Conservation (phyloP, 2,888 invertebrate genomes). For the Diadromus collaris region DNA sequence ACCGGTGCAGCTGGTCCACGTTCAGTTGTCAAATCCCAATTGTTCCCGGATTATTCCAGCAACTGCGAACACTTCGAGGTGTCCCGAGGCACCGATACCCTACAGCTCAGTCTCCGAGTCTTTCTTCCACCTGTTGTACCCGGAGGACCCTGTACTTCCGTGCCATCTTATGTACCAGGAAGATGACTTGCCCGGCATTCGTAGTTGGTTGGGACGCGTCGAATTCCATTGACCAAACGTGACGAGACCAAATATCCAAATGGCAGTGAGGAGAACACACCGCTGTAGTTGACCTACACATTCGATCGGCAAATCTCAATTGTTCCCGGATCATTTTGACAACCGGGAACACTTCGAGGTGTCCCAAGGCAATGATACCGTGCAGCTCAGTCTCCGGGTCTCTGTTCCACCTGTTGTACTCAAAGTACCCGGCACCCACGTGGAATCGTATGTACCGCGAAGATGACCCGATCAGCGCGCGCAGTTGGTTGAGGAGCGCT, state of each 20-base stretch:
- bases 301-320: constrained; percentile 6
- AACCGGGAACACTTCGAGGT: constrained; percentile 5
- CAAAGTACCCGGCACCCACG: constrained; percentile 4
- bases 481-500: constrained; percentile 12
- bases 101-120: constrained; percentile 7
- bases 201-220: constrained; percentile 10
- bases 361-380: constrained; percentile 18
- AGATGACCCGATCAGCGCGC: constrained; percentile 17
- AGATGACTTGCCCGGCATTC: constrained; percentile 16
- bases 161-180: constrained; percentile 11
- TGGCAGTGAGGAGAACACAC: background rate
- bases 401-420: constrained; percentile 54
- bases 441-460: constrained; percentile 8
- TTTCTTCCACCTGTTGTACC: constrained; percentile 54
- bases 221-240: constrained; percentile 41
- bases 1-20: background rate
- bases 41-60: background rate
- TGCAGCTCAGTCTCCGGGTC: constrained; percentile 7
- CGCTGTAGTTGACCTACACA: background rate
- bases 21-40: constrained; percentile 3
- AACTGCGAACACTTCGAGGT: constrained; percentile 5
- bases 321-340: background rate
- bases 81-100: constrained; percentile 17
- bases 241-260: background rate
- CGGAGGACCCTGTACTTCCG: constrained; percentile 24